Conservation (phyloP, 2,797 vertebrate genomes). For the Staurois parvus region DNA sequence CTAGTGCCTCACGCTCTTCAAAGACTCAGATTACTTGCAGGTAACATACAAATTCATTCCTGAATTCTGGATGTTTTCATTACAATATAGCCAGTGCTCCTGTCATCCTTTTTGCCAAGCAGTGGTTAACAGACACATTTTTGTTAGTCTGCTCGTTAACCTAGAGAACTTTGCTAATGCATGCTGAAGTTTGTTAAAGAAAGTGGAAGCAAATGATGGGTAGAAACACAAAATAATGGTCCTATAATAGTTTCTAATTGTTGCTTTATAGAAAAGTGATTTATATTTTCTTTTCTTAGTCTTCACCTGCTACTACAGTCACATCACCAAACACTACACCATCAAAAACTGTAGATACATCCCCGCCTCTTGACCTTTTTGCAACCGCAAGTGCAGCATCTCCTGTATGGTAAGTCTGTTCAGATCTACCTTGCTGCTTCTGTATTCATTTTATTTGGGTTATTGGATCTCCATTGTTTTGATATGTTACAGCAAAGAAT, state of each 20-base stretch:
- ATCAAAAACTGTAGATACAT: conserved; percentile 89
- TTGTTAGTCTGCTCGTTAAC: no score
- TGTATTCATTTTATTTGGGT: background rate
- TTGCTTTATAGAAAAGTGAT: background rate
- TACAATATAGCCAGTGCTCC: background rate
- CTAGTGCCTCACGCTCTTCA: no score
- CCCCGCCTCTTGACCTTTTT: conserved; percentile 81
- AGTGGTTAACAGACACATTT: no score
- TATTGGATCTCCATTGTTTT: background rate
- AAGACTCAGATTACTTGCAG: background rate
- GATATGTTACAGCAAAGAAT: no score
- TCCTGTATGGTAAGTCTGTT: conserved; percentile 78
- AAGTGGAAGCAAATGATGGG: no score
- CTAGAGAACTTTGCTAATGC: no score
- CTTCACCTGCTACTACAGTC: conserved; percentile 85
- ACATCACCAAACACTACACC: conserved; percentile 91
- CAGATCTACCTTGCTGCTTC: background rate
- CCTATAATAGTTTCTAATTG: conserved; percentile 22
- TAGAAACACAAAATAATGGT: no score
- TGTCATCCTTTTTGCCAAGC: no score
- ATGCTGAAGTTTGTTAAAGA: no score
- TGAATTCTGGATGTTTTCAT: background rate
- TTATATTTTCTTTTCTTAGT: conserved; percentile 73
- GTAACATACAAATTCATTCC: background rate
- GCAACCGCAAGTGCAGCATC: conserved; percentile 79